Evolutionary conservation across 2,113 vertebrate genomes (phyloP), one percentile per base, ranked within the genome.

Genomic region (Chelonoidis abingdonii): DNA sequence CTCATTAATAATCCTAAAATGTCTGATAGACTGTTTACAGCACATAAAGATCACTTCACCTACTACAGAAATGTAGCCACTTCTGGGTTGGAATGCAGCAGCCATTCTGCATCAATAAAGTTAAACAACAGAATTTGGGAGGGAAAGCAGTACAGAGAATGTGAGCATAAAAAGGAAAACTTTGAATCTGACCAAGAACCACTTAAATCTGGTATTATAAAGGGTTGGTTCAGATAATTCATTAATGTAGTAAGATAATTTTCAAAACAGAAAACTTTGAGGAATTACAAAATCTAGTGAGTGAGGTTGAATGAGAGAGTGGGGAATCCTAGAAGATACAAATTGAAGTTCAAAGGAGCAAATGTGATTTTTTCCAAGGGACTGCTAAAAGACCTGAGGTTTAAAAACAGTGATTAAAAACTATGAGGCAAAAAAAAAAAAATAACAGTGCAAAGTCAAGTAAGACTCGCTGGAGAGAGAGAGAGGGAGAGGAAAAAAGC

Each of bases 1-100:
- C 86, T 94, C 90, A 85, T 86, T 83, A 92, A 86, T 47, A 50
- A 93, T n/a, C 52, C 25, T 29, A 86, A 75, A 90, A 87, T 31
- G 29, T 0, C 8, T 80, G 78, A 38, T 1, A 75, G 44, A 47
- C 53, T 88, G 53, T 87, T 89, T 59, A 91, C n/a, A 52, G 69
- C 47, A 97, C n/a, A 89, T 49, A 31, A 44, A 25, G 12, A 78
- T 29, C 25, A 47, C 13, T 29, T 44, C 41, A 44, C 6, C 41
- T 25, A 44, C 12, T 24, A 44, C 6, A 44, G 22, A 76, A 76
- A 44, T 76, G 6, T 76, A 44, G 38, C 41, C 72, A 44, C 21
- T 76, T 25, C 72, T 76, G 24, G 41, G 24, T 4, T 4, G 1
- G 4, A 53, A 27, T 31, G 22, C 83, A 92, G 52, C 16, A 5